phyloP scores from a whole-genome alignment of 1,140 invertebrate genomes.

The Batillaria attramentaria region DNA sequence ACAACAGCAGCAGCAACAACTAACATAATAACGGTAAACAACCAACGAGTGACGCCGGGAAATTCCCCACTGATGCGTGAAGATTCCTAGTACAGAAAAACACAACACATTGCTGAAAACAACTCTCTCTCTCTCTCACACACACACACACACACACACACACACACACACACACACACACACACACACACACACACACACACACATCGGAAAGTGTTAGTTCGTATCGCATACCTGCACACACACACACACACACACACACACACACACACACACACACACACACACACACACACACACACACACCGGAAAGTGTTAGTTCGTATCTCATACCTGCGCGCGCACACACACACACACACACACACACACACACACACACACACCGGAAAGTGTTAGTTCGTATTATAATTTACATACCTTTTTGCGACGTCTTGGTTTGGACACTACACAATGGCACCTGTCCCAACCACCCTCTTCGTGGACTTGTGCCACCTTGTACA shows the following conservation, averaged over 20 bases:
- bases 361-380: too few species aligned
- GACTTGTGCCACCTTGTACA: too few species aligned
- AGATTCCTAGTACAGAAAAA: neutral
- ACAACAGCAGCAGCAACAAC: neutral
- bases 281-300: neutral
- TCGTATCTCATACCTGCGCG: too few species aligned
- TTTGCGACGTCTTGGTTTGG: too few species aligned
- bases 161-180: neutral
- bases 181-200: neutral
- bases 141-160: neutral
- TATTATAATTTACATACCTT: too few species aligned
- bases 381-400: too few species aligned
- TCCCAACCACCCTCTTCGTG: too few species aligned
- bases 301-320: too few species aligned
- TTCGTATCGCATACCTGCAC: neutral
- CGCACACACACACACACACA: too few species aligned
- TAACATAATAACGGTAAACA: neutral
- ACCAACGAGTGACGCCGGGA: neutral
- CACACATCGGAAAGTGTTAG: neutral
- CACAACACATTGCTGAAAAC: neutral
- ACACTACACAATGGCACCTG: too few species aligned
- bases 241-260: neutral
- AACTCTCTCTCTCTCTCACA: neutral
- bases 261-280: neutral
- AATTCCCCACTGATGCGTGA: neutral